These are phyloP conservation scores for Trichomycterus rosablanca DNA, from an alignment of 2,113 vertebrate species.

Conservation along the genomic window DNA sequence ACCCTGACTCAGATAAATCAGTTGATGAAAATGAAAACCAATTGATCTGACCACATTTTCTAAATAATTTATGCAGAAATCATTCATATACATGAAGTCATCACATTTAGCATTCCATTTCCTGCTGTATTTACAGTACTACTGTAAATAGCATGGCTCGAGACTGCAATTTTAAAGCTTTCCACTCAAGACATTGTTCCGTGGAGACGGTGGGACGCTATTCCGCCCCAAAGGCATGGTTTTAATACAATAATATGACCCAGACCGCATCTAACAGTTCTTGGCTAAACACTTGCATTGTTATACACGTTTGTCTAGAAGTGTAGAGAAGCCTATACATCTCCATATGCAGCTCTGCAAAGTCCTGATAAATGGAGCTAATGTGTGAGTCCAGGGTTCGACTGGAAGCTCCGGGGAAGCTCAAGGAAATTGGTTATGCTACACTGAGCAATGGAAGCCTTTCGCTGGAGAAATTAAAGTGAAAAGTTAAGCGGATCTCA, in stretches of 20 bases:
- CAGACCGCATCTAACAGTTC: conserved; percentile 12
- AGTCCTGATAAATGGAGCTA: conserved; percentile 1
- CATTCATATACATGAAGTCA: too few relatives aligned
- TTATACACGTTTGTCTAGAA: neutral
- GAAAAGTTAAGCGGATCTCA: neutral
- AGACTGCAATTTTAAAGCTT: too few relatives aligned
- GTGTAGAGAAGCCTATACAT: neutral
- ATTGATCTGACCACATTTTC: too few relatives aligned
- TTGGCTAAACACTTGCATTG: conserved; percentile 8
- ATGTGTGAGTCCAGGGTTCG: neutral
- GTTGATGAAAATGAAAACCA: too few relatives aligned
- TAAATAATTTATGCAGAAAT: too few relatives aligned
- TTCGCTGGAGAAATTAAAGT: neutral
- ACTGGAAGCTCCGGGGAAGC: neutral
- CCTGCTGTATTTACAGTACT: conserved; percentile 10
- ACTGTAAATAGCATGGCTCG: neutral
- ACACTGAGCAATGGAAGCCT: neutral
- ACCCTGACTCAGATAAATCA: too few relatives aligned
- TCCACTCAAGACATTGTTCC: neutral
- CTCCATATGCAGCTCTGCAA: too few relatives aligned
- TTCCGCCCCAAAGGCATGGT: conserved; percentile 1
- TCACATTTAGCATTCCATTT: too few relatives aligned
- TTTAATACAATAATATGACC: conserved; percentile 25
- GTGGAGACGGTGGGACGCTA: neutral
- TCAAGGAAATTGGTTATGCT: neutral